These are phyloP conservation scores for Ommatoiulus sabulosus DNA, from an alignment of 2,888 invertebrate species.

Conservation along the genomic window DNA sequence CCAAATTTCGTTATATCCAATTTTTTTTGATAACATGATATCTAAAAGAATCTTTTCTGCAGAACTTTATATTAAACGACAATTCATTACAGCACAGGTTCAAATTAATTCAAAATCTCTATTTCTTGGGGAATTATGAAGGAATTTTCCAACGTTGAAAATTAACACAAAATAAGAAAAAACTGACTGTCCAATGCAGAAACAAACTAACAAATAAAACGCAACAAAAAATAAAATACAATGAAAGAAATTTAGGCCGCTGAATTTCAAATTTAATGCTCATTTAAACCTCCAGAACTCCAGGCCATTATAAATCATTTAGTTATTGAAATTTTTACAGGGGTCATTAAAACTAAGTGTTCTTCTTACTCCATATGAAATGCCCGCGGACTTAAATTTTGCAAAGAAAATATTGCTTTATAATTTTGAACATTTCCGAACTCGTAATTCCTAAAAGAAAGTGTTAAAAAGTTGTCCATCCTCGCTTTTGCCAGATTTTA, in stretches of 20 bases:
- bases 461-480: background rate
- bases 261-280: background rate
- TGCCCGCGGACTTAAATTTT: background rate
- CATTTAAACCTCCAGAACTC: background rate
- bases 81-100: background rate
- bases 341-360: background rate
- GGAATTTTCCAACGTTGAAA: background rate
- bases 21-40: background rate
- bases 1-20: background rate
- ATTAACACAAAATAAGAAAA: background rate
- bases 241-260: conserved; percentile 4
- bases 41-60: background rate
- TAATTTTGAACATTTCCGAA: background rate
- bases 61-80: background rate
- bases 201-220: background rate
- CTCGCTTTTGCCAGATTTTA: background rate
- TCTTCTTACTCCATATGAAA: background rate
- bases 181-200: background rate
- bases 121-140: background rate
- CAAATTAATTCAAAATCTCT: background rate
- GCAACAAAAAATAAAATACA: background rate
- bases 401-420: background rate
- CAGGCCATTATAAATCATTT: background rate
- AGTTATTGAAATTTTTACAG: background rate
- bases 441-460: background rate